Base-by-base conservation (phyloP, 2,888 invertebrate species). In the Megastigmus dorsalis region DNA sequence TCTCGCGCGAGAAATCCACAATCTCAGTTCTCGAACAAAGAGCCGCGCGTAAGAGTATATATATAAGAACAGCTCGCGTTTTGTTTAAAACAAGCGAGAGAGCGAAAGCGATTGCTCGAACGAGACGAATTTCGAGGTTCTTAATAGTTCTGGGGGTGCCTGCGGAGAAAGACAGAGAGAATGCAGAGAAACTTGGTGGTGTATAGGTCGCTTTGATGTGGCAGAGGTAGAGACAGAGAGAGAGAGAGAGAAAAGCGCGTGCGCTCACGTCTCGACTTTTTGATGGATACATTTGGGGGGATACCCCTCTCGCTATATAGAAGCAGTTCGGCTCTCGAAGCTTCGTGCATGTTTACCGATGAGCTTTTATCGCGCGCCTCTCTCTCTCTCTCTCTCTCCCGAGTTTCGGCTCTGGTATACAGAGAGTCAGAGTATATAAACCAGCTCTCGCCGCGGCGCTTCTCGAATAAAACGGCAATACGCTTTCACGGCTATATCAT, bases 171-270 rank as follows among this genome's bases (percentile, higher is more conserved):
- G 50, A 41, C 33, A 52, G 50, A 60, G 69, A 28, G 30, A 65
- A 33, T n/a, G 7, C 15, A 28, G n/a, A 30, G 36, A 7, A 67
- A 30, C 36, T 30, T 38, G 4, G 28, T 23, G n/a, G n/a, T n/a
- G n/a, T n/a, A n/a, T n/a, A n/a, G n/a, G 33, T 52, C n/a, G n/a
- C 57, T 59, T 72, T 74, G 68, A 74, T 74, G 74, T 74, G 74
- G 74, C 15, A 1, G 28, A 36, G 18, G 43, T 15, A 43, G 18
- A 65, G 26, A n/a, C n/a, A n/a, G n/a, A n/a, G n/a, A n/a, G n/a
- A n/a, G n/a, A n/a, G n/a, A n/a, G n/a, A n/a, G n/a, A n/a, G n/a
- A n/a, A n/a, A n/a, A n/a, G 41, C 45, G n/a, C n/a, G 7, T 45
- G 23, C 5, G 52, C 10, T n/a, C 18, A 7, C n/a, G 28, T 1